Conservation (phyloP, 2,888 invertebrate genomes). For the Ceratothoa steindachneri region DNA sequence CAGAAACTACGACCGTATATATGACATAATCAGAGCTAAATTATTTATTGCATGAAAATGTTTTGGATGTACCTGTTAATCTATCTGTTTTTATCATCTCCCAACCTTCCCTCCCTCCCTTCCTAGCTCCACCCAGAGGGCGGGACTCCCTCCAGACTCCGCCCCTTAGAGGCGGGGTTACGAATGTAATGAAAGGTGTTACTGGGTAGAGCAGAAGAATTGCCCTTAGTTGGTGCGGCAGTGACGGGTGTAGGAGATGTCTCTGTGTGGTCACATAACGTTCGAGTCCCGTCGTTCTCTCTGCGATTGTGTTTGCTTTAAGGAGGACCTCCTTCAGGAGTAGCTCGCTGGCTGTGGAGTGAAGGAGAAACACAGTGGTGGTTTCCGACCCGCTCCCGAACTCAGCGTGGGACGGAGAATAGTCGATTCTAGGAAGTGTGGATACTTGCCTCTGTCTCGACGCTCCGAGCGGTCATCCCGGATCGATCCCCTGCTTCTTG, state of each 20-base stretch:
- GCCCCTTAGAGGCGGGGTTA: neutral
- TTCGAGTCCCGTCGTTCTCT: neutral
- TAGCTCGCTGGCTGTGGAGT: too few relatives aligned
- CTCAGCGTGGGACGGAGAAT: too few relatives aligned
- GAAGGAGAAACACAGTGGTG: neutral
- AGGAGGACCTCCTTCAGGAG: neutral
- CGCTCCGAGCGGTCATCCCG: too few relatives aligned
- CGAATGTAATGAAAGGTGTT: neutral
- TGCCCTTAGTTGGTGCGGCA: neutral
- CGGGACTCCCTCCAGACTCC: neutral
- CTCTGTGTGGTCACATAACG: neutral
- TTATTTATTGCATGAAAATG: neutral
- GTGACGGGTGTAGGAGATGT: neutral
- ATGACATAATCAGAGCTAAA: neutral
- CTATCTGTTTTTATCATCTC: neutral
- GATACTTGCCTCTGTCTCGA: too few relatives aligned
- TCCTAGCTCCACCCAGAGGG: neutral
- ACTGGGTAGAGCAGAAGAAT: neutral
- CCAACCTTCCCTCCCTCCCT: neutral
- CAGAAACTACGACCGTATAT: too few relatives aligned
- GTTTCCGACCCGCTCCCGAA: too few relatives aligned
- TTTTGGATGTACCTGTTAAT: constrained; percentile 1
- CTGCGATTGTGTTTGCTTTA: neutral
- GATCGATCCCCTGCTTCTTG: too few relatives aligned
- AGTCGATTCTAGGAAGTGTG: too few relatives aligned